Base-by-base conservation (phyloP, 2,888 invertebrate genomes). In the Drosophila birchii region DNA sequence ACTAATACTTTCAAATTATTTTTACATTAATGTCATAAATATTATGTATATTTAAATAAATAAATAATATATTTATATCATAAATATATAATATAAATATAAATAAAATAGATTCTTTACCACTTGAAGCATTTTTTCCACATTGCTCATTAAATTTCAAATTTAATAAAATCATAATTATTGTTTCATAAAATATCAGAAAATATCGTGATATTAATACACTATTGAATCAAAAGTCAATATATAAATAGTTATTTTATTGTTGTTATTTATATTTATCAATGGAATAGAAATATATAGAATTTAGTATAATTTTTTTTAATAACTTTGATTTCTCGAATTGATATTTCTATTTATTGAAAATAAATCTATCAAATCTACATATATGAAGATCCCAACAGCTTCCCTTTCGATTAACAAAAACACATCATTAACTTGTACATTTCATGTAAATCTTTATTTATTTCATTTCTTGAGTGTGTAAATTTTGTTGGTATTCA, bases 391-490 rank as follows among this genome's bases (percentile, higher is more conserved):
- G 5, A 26, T 5, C 16, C 41, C 14, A 3, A n/a, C 45, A 59
- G 9, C 14, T 20, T 5, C 4, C 18, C 6, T 18, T 12, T 29
- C 5, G 0, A 14, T 18, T 20, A 39, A 67, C 9, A 16, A 20
- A 54, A n/a, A 69, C 16, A 4, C 43, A 32, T 38, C 20, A 55
- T 57, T 44, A 16, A 32, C 55, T 74, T 56, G 73, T 87, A 84
- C 84, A 84, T 84, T 84, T 85, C 29, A 84, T 84, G 84, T 84
- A 84, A 87, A 85, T 80, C 75, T 84, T 84, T 84, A 87, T 82
- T 72, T 57, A 71, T 59, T 57, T 43, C 39, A 51, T 83, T 78
- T 58, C 75, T 81, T 82, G 55, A 76, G 78, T 55, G 85, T 84
- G 84, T 84, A 84, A 80, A 84, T 84, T 85, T 84, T 84, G 82